Percentiles rank a stretch among this genome's conserved stretches.
Evolutionary conservation across 2,113 vertebrate species (phyloP).

Genomic region (Oxygymnocypris stewartii): DNA sequence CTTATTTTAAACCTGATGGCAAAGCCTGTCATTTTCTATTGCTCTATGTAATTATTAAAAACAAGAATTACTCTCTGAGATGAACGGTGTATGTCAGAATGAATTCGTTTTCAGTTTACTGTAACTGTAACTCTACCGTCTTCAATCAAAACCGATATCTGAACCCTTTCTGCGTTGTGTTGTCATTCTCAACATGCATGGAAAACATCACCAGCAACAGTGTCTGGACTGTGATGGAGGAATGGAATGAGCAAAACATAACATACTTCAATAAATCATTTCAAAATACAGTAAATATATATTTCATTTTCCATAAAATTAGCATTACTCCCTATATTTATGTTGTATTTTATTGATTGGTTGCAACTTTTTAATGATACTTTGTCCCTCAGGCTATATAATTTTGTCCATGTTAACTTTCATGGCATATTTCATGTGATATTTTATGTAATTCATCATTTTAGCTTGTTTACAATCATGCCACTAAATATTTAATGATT

Average conservation of each 20-base stretch:
- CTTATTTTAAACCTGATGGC: slow-evolving; percentile 63
- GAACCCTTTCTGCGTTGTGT: slow-evolving; percentile 27
- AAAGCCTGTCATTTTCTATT: slow-evolving; percentile 68
- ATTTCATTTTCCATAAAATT: neutral
- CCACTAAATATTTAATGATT: neutral
- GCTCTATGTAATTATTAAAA: slow-evolving; percentile 61
- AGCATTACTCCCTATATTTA: neutral
- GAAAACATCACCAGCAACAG: neutral
- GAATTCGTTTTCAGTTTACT: slow-evolving; percentile 8
- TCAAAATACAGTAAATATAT: neutral
- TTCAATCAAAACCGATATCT: slow-evolving; percentile 16
- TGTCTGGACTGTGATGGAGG: neutral
- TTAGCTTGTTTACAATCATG: neutral
- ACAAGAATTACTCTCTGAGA: slow-evolving; percentile 52
- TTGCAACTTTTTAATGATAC: neutral
- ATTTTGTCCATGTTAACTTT: neutral
- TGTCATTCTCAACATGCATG: slow-evolving; percentile 13
- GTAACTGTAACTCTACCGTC: neutral
- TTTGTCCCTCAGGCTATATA: neutral
- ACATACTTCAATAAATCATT: neutral
- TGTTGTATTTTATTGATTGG: neutral
- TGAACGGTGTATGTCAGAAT: slow-evolving; percentile 31
- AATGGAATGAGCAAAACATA: neutral
- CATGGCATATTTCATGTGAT: neutral
- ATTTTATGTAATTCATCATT: neutral